Base-by-base conservation (phyloP, 2,113 vertebrate species). In the Oriolus oriolus region DNA sequence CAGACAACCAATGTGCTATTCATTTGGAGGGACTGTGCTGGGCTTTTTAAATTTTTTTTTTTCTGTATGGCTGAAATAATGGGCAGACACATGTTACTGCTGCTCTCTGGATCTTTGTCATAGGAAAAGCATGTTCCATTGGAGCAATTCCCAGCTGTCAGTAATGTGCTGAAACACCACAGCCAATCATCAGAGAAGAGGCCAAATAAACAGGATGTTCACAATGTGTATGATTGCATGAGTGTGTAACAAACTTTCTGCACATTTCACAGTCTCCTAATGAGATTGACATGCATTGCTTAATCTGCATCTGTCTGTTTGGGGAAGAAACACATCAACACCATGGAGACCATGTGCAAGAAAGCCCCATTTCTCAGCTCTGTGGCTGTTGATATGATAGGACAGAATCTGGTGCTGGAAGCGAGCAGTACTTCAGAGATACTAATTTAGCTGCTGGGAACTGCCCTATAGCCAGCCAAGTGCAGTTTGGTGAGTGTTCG, bases 121-220 rank as follows among this genome's bases (percentile, higher is more conserved):
- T 98, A 98, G 97, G 98, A 99, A 99, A 98, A 99, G 99, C 99
- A 99, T 99, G 98, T 98, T 98, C 98, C 97, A 96, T 98, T 98
- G 98, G 98, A 98, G 98, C 96, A 89, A 97, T 98, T 99, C 98
- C 98, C 99, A 99, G 99, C 98, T 99, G 99, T 98, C 98, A 98
- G 98, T 97, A 98, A 98, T 98, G 97, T 97, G 95, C 98, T 98
- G 98, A 98, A 98, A 98, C 91, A 97, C 98, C 98, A 94, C 97
- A 97, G 98, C 98, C 98, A 98, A 98, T 97, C 98, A 92, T 97
- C 96, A 97, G 97, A 97, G 96, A 97, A 97, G 41, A 37, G 97
- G 97, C 98, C 98, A 98, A 97, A 98, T 98, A 98, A 99, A 99
- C 98, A 99, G 98, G 98, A 99, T 98, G 98, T 98, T 97, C 98